Percentiles rank a stretch among this genome's conserved stretches.
These are phyloP conservation scores for Crocallis elinguaria DNA, from an alignment of 2,888 invertebrate species.

Conservation along the genomic window DNA sequence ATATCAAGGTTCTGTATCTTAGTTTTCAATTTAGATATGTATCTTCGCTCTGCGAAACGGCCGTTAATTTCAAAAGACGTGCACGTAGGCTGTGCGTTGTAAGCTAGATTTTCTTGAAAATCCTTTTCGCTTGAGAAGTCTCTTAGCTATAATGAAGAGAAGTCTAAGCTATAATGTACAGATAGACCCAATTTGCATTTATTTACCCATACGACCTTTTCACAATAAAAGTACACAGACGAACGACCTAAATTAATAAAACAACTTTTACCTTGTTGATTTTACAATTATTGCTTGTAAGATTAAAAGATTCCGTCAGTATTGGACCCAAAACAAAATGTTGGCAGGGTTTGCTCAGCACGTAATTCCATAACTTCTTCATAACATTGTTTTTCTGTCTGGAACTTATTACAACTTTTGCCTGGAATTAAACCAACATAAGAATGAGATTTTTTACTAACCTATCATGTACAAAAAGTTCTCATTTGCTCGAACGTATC, in stretches of 20 bases:
- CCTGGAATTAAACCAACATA: slow-evolving; percentile 51
- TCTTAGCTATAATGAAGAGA: too few relatives aligned
- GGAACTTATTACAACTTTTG: slow-evolving; percentile 58
- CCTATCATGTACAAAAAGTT: too few relatives aligned
- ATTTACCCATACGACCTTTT: too few relatives aligned
- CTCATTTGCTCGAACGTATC: background rate
- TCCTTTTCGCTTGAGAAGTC: too few relatives aligned
- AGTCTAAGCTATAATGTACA: too few relatives aligned
- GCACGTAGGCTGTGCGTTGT: too few relatives aligned
- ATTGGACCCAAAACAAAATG: slow-evolving; percentile 73
- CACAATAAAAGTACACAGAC: background rate
- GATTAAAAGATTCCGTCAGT: slow-evolving; percentile 60
- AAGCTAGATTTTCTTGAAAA: too few relatives aligned
- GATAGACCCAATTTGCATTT: too few relatives aligned
- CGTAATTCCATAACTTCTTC: slow-evolving; percentile 67
- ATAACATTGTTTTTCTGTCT: slow-evolving; percentile 54
- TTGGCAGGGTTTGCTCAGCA: slow-evolving; percentile 67
- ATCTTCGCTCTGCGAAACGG: too few relatives aligned
- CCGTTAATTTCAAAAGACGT: too few relatives aligned
- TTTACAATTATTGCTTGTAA: slow-evolving; percentile 60
- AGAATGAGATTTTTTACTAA: background rate
- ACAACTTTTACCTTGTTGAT: slow-evolving; percentile 60
- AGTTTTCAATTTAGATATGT: too few relatives aligned
- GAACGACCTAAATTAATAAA: background rate
- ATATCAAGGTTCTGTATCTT: too few relatives aligned